phyloP scores from a whole-genome alignment of 2,797 vertebrate genomes.

The Notamacropus eugenii region DNA sequence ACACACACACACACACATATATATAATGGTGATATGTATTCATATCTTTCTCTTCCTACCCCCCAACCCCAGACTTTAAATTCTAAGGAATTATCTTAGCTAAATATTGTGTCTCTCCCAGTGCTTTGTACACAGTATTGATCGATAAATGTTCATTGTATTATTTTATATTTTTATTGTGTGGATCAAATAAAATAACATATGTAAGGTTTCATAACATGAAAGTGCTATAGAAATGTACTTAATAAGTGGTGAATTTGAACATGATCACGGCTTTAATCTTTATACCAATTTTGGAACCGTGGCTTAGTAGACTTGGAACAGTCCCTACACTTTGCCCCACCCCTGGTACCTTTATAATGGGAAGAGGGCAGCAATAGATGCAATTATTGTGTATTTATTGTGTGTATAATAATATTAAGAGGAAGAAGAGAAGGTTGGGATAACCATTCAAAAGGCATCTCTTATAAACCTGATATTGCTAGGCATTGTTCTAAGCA shows the following conservation, averaged over 20 bases:
- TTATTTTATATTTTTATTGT: not conserved
- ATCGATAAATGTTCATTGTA: not conserved
- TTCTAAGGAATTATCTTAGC: not conserved
- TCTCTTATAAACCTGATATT: not conserved
- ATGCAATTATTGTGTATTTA: not conserved
- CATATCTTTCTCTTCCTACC: not conserved
- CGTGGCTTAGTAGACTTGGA: not conserved
- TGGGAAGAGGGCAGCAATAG: not conserved
- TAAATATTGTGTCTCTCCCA: not conserved
- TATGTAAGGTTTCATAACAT: not conserved
- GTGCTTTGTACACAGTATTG: not conserved
- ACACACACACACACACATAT: too few species aligned
- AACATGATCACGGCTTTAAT: not conserved
- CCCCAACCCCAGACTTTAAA: not conserved
- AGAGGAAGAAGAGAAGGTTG: not conserved
- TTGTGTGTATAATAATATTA: not conserved
- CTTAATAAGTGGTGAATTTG: not conserved
- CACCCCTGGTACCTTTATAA: not conserved
- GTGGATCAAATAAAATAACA: not conserved
- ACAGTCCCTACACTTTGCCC: not conserved
- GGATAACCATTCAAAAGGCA: not conserved
- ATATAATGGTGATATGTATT: not conserved
- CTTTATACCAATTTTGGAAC: not conserved
- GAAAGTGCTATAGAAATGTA: not conserved
- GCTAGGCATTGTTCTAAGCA: not conserved